phyloP scores from a whole-genome alignment of 1,140 invertebrate genomes.

The Eueides isabella region DNA sequence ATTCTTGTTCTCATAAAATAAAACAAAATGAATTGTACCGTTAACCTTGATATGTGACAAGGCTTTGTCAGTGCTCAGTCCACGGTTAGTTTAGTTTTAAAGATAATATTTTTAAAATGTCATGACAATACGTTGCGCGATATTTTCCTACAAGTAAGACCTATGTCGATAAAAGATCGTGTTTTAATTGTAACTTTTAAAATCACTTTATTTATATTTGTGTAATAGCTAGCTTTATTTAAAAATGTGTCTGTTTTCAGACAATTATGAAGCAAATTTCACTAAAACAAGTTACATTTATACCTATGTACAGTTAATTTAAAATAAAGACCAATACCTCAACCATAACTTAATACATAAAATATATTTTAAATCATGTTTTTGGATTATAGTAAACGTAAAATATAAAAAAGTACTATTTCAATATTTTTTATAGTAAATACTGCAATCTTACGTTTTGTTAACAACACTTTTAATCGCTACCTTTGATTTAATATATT shows the following conservation, averaged over 20 bases:
- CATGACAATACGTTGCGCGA: conserved; percentile 23
- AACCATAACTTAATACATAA: too few relatives aligned
- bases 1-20: conserved; percentile 30
- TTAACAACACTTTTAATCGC: background rate
- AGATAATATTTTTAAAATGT: conserved; percentile 41
- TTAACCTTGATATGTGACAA: conserved; percentile 43
- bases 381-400: too few relatives aligned
- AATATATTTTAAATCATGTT: too few relatives aligned
- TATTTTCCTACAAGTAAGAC: background rate
- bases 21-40: conserved; percentile 41
- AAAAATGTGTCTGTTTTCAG: background rate
- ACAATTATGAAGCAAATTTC: background rate
- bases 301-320: too few relatives aligned
- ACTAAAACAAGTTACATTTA: too few relatives aligned
- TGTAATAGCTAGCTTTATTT: background rate
- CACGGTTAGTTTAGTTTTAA: conserved; percentile 41
- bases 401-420: too few relatives aligned
- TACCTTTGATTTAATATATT: background rate
- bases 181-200: background rate
- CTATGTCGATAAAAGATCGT: background rate
- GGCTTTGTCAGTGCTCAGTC: conserved; percentile 39
- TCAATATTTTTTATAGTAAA: background rate
- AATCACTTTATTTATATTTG: background rate
- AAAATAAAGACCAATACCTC: too few relatives aligned
- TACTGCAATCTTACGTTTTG: background rate